These are phyloP conservation scores for Teinopalpus imperialis DNA, from an alignment of 2,888 invertebrate genomes.

Conservation along the genomic window DNA sequence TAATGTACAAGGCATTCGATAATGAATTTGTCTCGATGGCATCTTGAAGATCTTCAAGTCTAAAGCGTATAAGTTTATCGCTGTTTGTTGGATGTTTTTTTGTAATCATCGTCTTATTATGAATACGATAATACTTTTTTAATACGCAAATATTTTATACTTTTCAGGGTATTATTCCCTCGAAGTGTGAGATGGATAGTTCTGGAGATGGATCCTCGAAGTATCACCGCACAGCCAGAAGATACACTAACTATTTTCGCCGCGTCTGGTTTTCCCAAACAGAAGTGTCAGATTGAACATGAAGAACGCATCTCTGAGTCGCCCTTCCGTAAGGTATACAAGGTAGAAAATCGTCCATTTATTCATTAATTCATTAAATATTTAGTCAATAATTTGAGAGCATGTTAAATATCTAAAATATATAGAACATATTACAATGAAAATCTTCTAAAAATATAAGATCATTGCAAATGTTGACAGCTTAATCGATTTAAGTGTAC, in stretches of 20 bases:
- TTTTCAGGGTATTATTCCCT: conserved; percentile 91
- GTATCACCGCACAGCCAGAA: conserved; percentile 96
- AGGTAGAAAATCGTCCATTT: conserved; percentile 51
- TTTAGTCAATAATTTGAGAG: conserved; percentile 30
- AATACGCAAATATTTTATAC: not conserved
- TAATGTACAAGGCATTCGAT: too few relatives aligned
- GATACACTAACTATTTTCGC: conserved; percentile 89
- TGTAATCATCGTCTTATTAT: too few relatives aligned
- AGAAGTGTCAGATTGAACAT: conserved; percentile 56
- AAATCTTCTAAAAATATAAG: too few relatives aligned
- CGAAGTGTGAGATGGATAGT: conserved; percentile 94
- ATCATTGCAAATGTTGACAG: too few relatives aligned
- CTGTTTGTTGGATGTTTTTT: too few relatives aligned
- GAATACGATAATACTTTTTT: too few relatives aligned
- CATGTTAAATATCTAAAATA: too few relatives aligned
- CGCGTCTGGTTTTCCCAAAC: conserved; percentile 61
- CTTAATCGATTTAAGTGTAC: too few relatives aligned
- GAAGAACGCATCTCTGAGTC: conserved; percentile 52
- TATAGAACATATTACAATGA: too few relatives aligned
- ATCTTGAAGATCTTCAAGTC: too few relatives aligned
- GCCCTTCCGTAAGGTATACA: conserved; percentile 74
- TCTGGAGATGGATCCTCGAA: conserved; percentile 95
- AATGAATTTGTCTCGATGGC: too few relatives aligned
- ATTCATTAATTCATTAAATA: conserved; percentile 30
- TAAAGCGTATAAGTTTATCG: too few relatives aligned